A percentile compares a stretch with the other conserved stretches of the same genome.
Evolutionary conservation across 2,797 vertebrate species (phyloP).

Genomic region (Nannoperca obscura): DNA sequence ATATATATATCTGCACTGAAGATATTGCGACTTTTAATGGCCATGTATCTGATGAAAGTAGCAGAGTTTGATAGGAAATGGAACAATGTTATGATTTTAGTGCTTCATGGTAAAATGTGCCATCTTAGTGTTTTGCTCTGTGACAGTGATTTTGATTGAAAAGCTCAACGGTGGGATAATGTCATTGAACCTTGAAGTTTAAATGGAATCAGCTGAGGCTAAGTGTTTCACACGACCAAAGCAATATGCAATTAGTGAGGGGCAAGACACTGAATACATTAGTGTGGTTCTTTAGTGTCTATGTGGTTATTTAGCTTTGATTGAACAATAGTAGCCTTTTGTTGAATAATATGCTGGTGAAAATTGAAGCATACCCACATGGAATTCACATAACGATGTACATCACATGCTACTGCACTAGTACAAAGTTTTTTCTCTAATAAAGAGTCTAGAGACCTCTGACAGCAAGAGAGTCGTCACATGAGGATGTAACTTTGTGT

Average conservation of each 20-base stretch:
- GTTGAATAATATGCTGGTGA: not conserved
- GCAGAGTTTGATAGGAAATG: not conserved
- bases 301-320: not conserved
- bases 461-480: not conserved
- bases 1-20: not conserved
- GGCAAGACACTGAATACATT: not conserved
- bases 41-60: conserved; percentile 3
- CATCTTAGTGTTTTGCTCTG: not conserved
- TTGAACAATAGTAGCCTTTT: not conserved
- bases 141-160: conserved; percentile 1
- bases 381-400: not conserved
- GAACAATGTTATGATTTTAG: not conserved
- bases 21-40: not conserved
- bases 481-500: not conserved
- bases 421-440: conserved; percentile 1
- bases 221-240: not conserved
- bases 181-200: not conserved
- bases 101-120: not conserved
- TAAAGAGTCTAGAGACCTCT: conserved; percentile 22
- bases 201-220: not conserved
- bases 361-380: not conserved
- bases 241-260: not conserved
- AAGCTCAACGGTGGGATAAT: not conserved
- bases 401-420: not conserved
- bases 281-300: not conserved